These are phyloP conservation scores for Drosophila tanythrix DNA, from an alignment of 2,888 invertebrate species.

Conservation along the genomic window DNA sequence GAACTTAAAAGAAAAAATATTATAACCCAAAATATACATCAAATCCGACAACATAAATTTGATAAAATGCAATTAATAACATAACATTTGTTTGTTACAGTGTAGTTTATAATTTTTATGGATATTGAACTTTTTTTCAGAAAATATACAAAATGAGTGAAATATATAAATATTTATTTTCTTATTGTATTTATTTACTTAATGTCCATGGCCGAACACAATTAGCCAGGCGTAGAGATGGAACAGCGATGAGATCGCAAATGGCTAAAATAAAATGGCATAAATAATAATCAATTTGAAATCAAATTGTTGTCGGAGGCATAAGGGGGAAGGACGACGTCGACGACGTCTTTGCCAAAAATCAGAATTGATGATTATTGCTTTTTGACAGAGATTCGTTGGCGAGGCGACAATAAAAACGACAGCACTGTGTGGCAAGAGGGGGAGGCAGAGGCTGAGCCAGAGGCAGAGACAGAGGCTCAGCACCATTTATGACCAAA, in stretches of 20 bases:
- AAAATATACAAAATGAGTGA: neutral
- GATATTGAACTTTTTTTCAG: neutral
- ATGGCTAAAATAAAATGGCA: constrained; percentile 63
- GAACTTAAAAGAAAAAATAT: neutral
- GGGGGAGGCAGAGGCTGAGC: constrained; percentile 18
- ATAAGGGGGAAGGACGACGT: constrained; percentile 1
- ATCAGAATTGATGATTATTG: constrained; percentile 85
- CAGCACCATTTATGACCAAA: constrained; percentile 55
- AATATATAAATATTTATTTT: neutral
- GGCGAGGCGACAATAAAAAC: constrained; percentile 72
- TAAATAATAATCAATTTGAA: constrained; percentile 83
- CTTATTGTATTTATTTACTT: neutral
- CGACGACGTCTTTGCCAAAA: constrained; percentile 65
- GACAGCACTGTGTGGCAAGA: constrained; percentile 13
- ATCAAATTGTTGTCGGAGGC: constrained; percentile 67
- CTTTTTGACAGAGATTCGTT: constrained; percentile 83
- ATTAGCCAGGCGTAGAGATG: constrained; percentile 44
- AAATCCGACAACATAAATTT: neutral
- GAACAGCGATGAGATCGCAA: constrained; percentile 40
- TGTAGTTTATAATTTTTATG: neutral
- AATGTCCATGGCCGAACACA: constrained; percentile 34
- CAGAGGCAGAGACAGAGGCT: constrained; percentile 31
- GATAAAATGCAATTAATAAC: neutral
- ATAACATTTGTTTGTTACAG: neutral
- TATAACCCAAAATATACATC: too few species aligned